Evolutionary conservation across 2,888 invertebrate genomes (phyloP), one percentile per base, ranked within the genome.

Genomic region (Acronicta alni): DNA sequence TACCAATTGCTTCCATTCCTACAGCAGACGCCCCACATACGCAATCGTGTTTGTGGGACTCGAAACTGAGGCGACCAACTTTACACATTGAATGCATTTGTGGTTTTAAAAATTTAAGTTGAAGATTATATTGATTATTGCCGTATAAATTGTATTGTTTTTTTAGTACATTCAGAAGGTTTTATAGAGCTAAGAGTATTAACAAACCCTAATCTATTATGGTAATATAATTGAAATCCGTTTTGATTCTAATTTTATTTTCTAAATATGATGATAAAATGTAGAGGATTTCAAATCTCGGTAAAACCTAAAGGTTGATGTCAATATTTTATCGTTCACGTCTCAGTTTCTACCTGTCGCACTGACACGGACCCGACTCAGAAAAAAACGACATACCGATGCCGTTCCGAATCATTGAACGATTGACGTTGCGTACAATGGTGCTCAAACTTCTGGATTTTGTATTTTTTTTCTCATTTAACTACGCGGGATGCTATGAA

Each of bases 381-480:
- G 48, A 47, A 69, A 70, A 53, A 75, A 78, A 63, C 69, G 72
- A 79, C 74, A 72, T 65, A 77, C 77, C 81, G 75, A 72, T 66
- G 78, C 77, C 81, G 73, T 86, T 87, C 88, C 86, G 83, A 84
- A 78, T 87, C 87, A 87, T 83, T 87, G 88, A 84, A 73, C 86
- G 84, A 87, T 87, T 83, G 85, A 81, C 78, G 66, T 66, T 51
- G 14, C 37, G 0, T 15, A n/a, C 62, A 51, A 57, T 12, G 81
- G 53, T 67, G 48, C 62, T 67, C 82, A 86, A 79, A 59, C 72
- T 75, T 63, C 59, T n/a, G 0, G 32, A 6, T 16, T 43, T 7
- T 3, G 20, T n/a, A n/a, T n/a, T n/a, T n/a, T n/a, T n/a, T n/a
- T n/a, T n/a, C n/a, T n/a, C n/a, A n/a, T n/a, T n/a, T n/a, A n/a